These are phyloP conservation scores for Tetranychus piercei DNA, from an alignment of 2,888 invertebrate genomes.

Conservation along the genomic window DNA sequence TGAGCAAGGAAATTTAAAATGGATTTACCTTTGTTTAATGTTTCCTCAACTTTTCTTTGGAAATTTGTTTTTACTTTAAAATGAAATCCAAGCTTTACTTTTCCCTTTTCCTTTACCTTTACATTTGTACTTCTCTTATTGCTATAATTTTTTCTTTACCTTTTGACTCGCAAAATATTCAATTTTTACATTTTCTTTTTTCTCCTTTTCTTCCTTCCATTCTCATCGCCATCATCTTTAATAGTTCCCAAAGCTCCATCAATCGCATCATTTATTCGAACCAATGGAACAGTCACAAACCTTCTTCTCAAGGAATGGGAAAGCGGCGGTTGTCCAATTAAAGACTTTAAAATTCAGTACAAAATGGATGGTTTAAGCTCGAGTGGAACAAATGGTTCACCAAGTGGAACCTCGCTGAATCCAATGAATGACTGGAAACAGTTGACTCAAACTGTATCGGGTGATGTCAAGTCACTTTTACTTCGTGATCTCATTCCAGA, in stretches of 20 bases:
- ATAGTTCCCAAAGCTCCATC: conserved; percentile 32
- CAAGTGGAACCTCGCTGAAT: no score
- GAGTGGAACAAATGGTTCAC: not conserved
- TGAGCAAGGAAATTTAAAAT: no score
- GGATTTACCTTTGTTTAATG: no score
- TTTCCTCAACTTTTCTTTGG: no score
- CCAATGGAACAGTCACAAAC: conserved; percentile 32
- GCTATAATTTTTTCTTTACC: no score
- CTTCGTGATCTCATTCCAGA: conserved; percentile 30
- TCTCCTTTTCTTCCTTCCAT: no score
- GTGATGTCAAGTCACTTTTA: conserved; percentile 22
- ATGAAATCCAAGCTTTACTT: no score
- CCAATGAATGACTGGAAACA: conserved; percentile 20
- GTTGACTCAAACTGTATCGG: conserved; percentile 30
- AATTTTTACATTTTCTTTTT: not conserved
- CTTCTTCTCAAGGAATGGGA: conserved; percentile 32
- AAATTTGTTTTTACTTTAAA: no score
- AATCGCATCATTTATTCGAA: conserved; percentile 25
- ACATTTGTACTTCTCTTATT: no score
- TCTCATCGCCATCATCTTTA: conserved; percentile 12
- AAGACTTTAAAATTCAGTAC: conserved; percentile 30
- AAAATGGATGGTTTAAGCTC: conserved; percentile 29
- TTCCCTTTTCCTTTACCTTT: no score
- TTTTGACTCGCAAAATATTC: not conserved
- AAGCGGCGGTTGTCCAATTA: conserved; percentile 32